Base-by-base conservation (phyloP, 1,140 invertebrate genomes). In the Heliconius melpomene region DNA sequence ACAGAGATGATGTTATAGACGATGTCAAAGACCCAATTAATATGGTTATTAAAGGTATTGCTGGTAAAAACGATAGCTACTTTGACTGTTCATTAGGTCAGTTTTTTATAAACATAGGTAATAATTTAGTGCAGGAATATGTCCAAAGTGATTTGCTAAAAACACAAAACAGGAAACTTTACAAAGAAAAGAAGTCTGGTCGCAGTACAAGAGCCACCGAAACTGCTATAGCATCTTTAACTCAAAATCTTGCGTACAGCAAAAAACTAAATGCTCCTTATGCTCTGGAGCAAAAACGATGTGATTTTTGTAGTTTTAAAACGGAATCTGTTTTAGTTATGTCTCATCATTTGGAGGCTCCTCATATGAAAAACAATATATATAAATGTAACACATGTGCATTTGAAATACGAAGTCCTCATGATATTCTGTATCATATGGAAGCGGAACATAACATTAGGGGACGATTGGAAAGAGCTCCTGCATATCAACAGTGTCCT, bases 351-450 rank as follows among this genome's bases (percentile, higher is more conserved):
- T 96, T 98, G 88, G 98, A 98, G 90, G 98, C 97, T 79, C 98
- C 98, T 72, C 98, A 99, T 92, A 97, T 98, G 97, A 97, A 96
- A 78, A 97, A 98, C 86, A 97, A 97, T 86, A 96, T 97, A n/a
- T 98, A 98, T 89, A 96, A 96, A 93, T 99, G 98, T 95, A 98
- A 98, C 94, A 98, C 98, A 90, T 98, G 98, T 95, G 93, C 96
- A 1, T 97, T 98, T 85, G 97, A 98, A 91, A 97, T 98, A 54
- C 96, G 97, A 72, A 97, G 97, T 88, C 97, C 97, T 26, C 97
- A 98, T 86, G 97, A 98, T 87, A 98, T 99, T 82, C 94, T 98
- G 16, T 98, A 97, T 90, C 98, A 99, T 86, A 98, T 99, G 97
- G 97, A 98, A 87, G 97, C 97, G 1, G 97, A 98, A 88, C 98